These are phyloP conservation scores for Ashinkailepas kermadecensis DNA, from an alignment of 2,888 invertebrate species.

Conservation along the genomic window DNA sequence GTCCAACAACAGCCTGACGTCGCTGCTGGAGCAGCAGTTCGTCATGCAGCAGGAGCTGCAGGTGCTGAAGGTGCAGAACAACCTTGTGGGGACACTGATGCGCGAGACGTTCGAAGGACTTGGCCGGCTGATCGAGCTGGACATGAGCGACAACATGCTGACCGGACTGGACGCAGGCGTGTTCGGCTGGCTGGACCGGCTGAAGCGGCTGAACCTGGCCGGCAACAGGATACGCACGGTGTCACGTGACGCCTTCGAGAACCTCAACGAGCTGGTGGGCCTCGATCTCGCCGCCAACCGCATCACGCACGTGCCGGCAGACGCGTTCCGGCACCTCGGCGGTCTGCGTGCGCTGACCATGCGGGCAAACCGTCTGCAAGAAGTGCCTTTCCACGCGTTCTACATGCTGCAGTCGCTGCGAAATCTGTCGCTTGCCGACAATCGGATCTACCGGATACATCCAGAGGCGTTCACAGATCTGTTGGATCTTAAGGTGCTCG, in stretches of 20 bases:
- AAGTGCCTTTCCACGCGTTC: conserved; percentile 17
- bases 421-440: not conserved
- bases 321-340: not conserved
- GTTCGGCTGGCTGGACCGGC: not conserved
- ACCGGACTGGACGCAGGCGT: not conserved
- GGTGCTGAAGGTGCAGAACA: not conserved
- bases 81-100: not conserved
- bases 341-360: not conserved
- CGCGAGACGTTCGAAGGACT: not conserved
- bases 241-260: not conserved
- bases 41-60: not conserved
- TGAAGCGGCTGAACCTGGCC: not conserved
- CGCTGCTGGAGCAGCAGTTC: conserved; percentile 3
- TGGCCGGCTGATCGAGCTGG: not conserved
- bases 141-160: not conserved
- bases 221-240: not conserved
- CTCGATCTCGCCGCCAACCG: not conserved
- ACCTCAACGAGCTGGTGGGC: not conserved
- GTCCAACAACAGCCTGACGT: not conserved
- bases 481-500: not conserved
- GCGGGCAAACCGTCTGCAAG: not conserved
- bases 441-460: not conserved
- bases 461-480: not conserved
- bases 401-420: not conserved
- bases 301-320: not conserved